phyloP scores from a whole-genome alignment of 2,113 vertebrate species.

The Piaya cayana region DNA sequence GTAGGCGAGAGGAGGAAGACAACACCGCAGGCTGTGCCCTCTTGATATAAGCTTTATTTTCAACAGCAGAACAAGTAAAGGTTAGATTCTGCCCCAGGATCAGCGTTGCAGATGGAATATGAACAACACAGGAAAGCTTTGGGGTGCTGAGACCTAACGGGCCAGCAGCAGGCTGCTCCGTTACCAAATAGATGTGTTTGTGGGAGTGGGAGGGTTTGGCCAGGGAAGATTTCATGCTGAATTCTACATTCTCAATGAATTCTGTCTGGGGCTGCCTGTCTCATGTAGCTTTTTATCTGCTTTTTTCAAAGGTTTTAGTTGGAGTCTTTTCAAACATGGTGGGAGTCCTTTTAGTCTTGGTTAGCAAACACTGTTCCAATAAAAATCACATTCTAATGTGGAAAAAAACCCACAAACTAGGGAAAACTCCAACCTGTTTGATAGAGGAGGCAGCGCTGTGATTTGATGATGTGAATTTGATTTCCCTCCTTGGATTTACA shows the following conservation, averaged over 20 bases:
- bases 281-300: neutral
- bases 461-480: neutral
- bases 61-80: neutral
- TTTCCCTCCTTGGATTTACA: neutral
- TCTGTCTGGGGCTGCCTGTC: neutral
- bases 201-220: neutral
- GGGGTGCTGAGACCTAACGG: neutral
- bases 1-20: neutral
- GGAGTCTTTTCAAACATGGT: neutral
- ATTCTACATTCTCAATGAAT: neutral
- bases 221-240: neutral
- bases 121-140: neutral
- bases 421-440: neutral
- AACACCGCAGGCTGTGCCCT: neutral
- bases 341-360: neutral
- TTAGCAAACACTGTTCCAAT: no score
- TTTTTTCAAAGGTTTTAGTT: neutral
- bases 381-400: neutral
- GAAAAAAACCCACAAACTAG: neutral
- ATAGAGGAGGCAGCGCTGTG: neutral
- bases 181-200: neutral
- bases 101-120: neutral
- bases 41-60: neutral
- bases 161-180: neutral
- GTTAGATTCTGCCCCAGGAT: conserved; percentile 23